A percentile compares a stretch with the other conserved stretches of the same genome.
Conservation (phyloP, 2,888 invertebrate genomes). For the Cotesia congregata region DNA sequence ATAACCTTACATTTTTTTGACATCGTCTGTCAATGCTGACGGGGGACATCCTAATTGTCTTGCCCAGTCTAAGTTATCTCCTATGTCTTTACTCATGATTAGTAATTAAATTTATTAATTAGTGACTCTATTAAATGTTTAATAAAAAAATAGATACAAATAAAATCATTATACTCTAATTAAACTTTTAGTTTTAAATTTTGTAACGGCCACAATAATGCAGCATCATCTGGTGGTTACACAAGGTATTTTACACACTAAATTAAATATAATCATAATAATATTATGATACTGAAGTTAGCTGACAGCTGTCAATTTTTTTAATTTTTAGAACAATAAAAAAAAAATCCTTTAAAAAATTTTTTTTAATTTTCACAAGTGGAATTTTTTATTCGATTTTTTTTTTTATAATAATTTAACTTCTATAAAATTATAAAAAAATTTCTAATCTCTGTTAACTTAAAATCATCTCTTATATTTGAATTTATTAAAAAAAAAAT, state of each 20-base stretch:
- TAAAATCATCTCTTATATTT: too few species aligned
- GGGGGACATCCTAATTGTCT: constrained; percentile 53
- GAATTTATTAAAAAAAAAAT: too few species aligned
- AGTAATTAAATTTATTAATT: background rate
- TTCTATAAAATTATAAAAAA: too few species aligned
- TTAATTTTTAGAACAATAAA: too few species aligned
- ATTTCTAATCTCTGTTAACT: too few species aligned
- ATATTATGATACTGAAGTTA: too few species aligned
- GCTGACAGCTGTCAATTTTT: too few species aligned
- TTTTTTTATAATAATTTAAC: too few species aligned
- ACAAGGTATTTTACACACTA: background rate
- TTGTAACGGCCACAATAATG: background rate
- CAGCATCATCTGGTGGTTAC: background rate
- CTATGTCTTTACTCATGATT: constrained; percentile 15
- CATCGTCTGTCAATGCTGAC: constrained; percentile 45
- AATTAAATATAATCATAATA: background rate
- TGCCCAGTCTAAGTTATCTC: constrained; percentile 48
- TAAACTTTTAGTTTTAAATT: background rate
- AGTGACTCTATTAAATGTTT: background rate
- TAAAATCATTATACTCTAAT: background rate
- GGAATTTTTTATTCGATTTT: too few species aligned
- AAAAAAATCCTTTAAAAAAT: too few species aligned
- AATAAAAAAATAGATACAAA: background rate
- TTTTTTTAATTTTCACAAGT: too few species aligned
- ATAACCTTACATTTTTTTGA: constrained; percentile 53